Percentiles rank a stretch among this genome's conserved stretches.
These are phyloP conservation scores for Endotricha flammealis DNA, from an alignment of 2,888 invertebrate species.

Conservation along the genomic window DNA sequence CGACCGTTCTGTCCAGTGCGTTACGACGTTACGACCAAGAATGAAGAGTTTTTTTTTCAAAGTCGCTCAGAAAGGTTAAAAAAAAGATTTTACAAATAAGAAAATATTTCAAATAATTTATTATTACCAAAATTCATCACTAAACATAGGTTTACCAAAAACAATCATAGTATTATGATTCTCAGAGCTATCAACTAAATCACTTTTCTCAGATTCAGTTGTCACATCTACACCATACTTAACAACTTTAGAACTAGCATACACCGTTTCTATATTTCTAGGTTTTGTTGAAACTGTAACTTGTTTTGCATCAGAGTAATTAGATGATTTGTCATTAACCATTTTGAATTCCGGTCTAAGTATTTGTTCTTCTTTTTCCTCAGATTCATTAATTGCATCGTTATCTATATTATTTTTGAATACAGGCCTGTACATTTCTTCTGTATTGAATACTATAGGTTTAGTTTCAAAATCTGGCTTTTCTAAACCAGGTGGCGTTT, in stretches of 20 bases:
- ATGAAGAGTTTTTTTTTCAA: too few species aligned
- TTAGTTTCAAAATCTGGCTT: conserved; percentile 50
- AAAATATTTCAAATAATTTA: neutral
- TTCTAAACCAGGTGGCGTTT: conserved; percentile 42
- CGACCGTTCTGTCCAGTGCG: too few species aligned
- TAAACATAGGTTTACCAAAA: conserved; percentile 1
- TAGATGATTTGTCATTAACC: conserved; percentile 23
- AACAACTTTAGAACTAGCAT: conserved; percentile 52
- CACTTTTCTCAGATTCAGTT: conserved; percentile 5
- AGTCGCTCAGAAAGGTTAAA: too few species aligned
- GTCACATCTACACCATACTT: conserved; percentile 37
- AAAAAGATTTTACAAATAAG: too few species aligned
- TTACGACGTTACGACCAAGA: too few species aligned
- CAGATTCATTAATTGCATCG: too few species aligned
- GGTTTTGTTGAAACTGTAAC: conserved; percentile 11
- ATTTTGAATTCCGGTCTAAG: too few species aligned
- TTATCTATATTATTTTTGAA: conserved; percentile 14
- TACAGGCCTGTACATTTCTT: conserved; percentile 19
- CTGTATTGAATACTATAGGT: conserved; percentile 29
- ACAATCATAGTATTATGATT: neutral
- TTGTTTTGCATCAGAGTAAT: conserved; percentile 26
- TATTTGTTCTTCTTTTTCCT: too few species aligned
- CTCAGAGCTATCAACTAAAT: neutral
- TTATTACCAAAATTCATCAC: neutral
- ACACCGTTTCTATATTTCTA: conserved; percentile 48